phyloP scores from a whole-genome alignment of 2,797 vertebrate genomes.

The Danio aesculapii region DNA sequence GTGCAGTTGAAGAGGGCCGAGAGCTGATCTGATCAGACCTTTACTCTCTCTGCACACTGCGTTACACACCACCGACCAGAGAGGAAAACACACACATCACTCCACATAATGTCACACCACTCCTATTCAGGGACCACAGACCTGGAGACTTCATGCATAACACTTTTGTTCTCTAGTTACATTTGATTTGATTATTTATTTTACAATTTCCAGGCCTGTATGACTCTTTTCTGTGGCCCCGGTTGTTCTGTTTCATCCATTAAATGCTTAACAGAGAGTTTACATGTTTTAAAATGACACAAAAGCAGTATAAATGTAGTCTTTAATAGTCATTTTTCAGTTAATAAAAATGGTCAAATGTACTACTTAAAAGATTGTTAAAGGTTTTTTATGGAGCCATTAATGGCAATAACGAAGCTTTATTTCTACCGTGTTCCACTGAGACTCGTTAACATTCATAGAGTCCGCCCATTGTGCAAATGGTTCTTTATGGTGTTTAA shows the following conservation, averaged over 20 bases:
- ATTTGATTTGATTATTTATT: not conserved
- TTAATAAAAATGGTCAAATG: no score
- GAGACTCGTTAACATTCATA: no score
- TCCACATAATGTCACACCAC: not conserved
- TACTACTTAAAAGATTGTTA: no score
- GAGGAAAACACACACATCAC: not conserved
- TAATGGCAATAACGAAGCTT: no score
- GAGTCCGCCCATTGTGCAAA: no score
- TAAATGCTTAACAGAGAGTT: no score
- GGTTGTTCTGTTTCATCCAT: not conserved
- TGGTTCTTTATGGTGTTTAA: no score
- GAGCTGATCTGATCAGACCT: conserved; percentile 45
- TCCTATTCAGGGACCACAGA: conserved; percentile 7
- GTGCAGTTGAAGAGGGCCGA: conserved; percentile 2
- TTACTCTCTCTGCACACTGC: conserved; percentile 17
- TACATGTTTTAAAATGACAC: no score
- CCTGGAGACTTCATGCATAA: not conserved
- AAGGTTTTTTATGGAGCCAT: no score
- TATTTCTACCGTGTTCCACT: no score
- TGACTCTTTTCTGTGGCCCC: not conserved
- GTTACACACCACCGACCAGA: conserved; percentile 12
- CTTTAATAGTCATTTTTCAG: no score
- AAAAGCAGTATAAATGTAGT: no score
- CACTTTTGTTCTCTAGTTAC: not conserved
- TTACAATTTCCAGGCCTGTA: not conserved